Conservation (phyloP, 2,113 vertebrate genomes). For the Romanogobio albipinnatus region DNA sequence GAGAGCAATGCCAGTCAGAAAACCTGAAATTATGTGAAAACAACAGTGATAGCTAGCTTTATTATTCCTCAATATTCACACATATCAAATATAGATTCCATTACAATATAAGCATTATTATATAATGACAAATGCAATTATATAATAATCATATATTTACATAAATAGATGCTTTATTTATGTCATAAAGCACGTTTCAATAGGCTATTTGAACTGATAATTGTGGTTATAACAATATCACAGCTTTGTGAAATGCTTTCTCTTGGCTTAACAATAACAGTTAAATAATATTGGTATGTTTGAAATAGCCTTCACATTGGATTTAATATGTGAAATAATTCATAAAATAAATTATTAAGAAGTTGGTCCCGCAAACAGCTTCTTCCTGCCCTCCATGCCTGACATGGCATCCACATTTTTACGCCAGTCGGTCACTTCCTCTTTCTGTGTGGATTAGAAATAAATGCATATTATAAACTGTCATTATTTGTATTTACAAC, state of each 20-base stretch:
- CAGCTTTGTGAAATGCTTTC: neutral
- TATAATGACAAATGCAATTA: conserved; percentile 19
- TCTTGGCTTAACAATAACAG: neutral
- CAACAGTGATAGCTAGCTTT: neutral
- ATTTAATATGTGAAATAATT: neutral
- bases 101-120: conserved; percentile 24
- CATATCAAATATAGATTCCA: conserved; percentile 8
- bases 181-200: neutral
- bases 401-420: conserved; percentile 75
- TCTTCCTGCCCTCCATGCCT: conserved; percentile 74
- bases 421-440: conserved; percentile 72
- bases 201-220: neutral
- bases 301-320: neutral
- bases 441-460: conserved; percentile 51
- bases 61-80: conserved; percentile 8
- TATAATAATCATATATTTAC: conserved; percentile 60
- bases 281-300: neutral
- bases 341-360: neutral
- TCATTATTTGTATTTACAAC: neutral
- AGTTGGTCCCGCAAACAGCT: conserved; percentile 63
- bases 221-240: neutral
- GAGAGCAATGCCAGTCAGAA: neutral
- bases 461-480: neutral
- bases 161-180: conserved; percentile 2
- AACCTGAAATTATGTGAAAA: neutral